Evolutionary conservation across 2,113 vertebrate species (phyloP).

Genomic region (Paradoxurus hermaphroditus): DNA sequence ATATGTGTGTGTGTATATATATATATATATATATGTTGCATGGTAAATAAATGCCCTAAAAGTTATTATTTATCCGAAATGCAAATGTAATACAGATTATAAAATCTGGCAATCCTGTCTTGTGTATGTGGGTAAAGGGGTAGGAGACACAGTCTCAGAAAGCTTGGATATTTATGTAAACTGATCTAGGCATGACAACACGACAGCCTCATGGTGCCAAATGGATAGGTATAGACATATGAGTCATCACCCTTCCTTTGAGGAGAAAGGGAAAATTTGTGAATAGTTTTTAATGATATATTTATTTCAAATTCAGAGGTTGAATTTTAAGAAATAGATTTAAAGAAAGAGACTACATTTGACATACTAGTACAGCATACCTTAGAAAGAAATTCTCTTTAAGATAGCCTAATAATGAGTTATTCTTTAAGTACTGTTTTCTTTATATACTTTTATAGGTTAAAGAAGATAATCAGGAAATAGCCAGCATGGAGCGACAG

Average conservation of each 20-base stretch:
- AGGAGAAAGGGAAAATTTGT: neutral
- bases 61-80: conserved; percentile 23
- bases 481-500: conserved; percentile 97
- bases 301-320: neutral
- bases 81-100: neutral
- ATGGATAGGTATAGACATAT: neutral
- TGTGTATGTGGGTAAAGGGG: neutral
- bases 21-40: neutral
- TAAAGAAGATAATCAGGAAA: conserved; percentile 97
- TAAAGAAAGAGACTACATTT: neutral
- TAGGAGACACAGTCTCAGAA: neutral
- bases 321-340: conserved; percentile 18
- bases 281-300: neutral
- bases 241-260: neutral
- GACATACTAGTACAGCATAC: neutral
- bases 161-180: conserved; percentile 18
- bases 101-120: neutral
- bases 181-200: neutral
- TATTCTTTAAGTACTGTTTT: neutral
- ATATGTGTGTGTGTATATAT: neutral
- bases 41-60: neutral
- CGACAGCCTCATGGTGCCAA: neutral
- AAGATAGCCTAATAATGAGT: neutral
- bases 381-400: conserved; percentile 23
- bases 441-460: conserved; percentile 84